These are phyloP conservation scores for Tetheella fluctuosa DNA, from an alignment of 2,888 invertebrate genomes.

Conservation along the genomic window DNA sequence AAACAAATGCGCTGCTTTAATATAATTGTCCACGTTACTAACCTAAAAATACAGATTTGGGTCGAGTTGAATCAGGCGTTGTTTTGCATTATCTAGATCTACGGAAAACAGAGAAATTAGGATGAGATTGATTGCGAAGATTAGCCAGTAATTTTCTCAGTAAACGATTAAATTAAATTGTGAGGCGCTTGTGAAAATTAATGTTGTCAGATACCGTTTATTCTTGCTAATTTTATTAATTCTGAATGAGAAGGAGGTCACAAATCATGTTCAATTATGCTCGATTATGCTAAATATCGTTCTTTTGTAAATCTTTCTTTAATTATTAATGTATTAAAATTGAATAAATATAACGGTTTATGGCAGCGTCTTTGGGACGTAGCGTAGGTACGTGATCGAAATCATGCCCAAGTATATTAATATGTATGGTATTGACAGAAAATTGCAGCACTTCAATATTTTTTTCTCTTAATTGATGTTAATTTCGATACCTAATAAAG, in stretches of 20 bases:
- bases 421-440: conserved; percentile 5
- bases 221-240: not conserved
- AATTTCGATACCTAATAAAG: conserved; percentile 56
- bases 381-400: not conserved
- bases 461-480: conserved; percentile 42
- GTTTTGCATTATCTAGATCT: conserved; percentile 14
- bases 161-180: not conserved
- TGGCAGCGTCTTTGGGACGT: not conserved
- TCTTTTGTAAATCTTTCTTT: not conserved
- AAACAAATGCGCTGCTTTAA: conserved; percentile 23
- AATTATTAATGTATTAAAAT: not conserved
- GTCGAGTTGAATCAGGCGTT: conserved; percentile 50
- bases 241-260: not conserved
- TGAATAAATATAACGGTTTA: not conserved
- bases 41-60: conserved; percentile 63
- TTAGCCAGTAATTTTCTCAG: not conserved
- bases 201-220: not conserved
- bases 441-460: conserved; percentile 3
- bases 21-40: conserved; percentile 51
- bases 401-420: not conserved
- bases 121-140: conserved; percentile 26
- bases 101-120: conserved; percentile 31
- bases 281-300: not conserved
- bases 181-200: not conserved
- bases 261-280: not conserved